A percentile compares a stretch with the other conserved stretches of the same genome.
phyloP scores from a whole-genome alignment of 2,888 invertebrate genomes.

The Drosophila affinis region DNA sequence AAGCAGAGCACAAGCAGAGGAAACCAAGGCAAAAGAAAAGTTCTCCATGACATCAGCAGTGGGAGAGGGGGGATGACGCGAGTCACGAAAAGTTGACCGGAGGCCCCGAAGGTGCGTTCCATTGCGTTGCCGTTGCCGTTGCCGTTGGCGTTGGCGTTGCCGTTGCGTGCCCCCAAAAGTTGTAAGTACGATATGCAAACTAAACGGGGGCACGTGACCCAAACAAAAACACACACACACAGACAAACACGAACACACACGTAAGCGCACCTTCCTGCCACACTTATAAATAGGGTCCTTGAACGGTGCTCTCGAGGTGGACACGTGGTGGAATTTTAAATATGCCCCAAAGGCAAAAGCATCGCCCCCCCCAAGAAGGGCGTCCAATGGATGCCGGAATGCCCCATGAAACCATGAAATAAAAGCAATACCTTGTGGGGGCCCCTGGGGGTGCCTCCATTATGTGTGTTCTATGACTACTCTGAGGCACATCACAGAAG shows the following conservation, averaged over 20 bases:
- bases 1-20: slow-evolving; percentile 7
- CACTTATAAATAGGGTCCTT: slow-evolving; percentile 12
- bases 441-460: background rate
- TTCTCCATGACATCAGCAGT: slow-evolving; percentile 35
- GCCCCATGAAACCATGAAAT: too few species aligned
- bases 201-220: slow-evolving; percentile 44
- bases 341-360: slow-evolving; percentile 2
- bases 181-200: slow-evolving; percentile 35
- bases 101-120: slow-evolving; percentile 17
- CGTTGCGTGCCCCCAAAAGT: background rate
- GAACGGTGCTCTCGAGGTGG: slow-evolving; percentile 12
- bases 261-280: background rate
- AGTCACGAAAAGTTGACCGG: slow-evolving; percentile 31
- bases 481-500: background rate
- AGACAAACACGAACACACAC: background rate
- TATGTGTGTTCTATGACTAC: background rate
- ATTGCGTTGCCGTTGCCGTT: too few species aligned
- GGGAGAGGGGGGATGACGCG: too few species aligned
- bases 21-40: slow-evolving; percentile 10
- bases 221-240: background rate
- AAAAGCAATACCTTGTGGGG: too few species aligned
- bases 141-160: too few species aligned
- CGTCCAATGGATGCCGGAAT: too few species aligned
- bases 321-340: slow-evolving; percentile 29
- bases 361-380: background rate